Evolutionary conservation across 1,140 invertebrate genomes (phyloP), one percentile per base, ranked within the genome.

Genomic region (Formica exsecta): DNA sequence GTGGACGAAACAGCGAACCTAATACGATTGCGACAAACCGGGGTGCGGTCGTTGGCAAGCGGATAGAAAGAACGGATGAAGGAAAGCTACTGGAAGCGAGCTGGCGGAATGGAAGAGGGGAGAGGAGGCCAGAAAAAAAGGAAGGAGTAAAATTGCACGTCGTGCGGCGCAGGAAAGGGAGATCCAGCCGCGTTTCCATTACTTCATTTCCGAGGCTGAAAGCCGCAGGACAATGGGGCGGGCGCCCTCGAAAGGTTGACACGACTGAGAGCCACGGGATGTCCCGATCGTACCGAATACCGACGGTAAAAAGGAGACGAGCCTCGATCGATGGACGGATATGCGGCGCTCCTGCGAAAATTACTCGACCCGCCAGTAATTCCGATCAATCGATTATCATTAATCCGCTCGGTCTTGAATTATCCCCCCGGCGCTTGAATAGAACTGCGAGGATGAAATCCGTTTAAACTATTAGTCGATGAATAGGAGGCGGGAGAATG

Each of bases 121-220:
- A 57, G 36, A 44, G 74, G 76, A 19, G 1, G 36, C 11, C 25
- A 22, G 51, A 57, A 38, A 64, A 57, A 41, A 83, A 77, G 74
- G 66, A 66, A 74, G 68, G 79, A 86, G 70, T 57, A 85, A 88
- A 87, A 87, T 74, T 83, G 81, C 77, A 59, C 65, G 51, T 83
- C 59, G 88, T 79, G 71, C 74, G 48, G 81, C 19, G 81, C 61
- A n/a, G 88, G 65, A 75, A 85, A 87, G 86, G 73, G 86, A 81
- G 84, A 86, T 75, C 77, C 79, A 86, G 83, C 51, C 89, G 83
- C 86, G 89, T 75, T 88, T 91, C 89, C 86, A 90, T 90, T 91
- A 90, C 89, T 90, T 91, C 89, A 85, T 91, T 91, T 89, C 87
- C 76, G 88, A 91, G 86, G 73, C 74, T 91, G 89, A 90, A 90